Evolutionary conservation across 2,888 invertebrate genomes (phyloP), one percentile per base, ranked within the genome.

Genomic region (Onchidella celtica): DNA sequence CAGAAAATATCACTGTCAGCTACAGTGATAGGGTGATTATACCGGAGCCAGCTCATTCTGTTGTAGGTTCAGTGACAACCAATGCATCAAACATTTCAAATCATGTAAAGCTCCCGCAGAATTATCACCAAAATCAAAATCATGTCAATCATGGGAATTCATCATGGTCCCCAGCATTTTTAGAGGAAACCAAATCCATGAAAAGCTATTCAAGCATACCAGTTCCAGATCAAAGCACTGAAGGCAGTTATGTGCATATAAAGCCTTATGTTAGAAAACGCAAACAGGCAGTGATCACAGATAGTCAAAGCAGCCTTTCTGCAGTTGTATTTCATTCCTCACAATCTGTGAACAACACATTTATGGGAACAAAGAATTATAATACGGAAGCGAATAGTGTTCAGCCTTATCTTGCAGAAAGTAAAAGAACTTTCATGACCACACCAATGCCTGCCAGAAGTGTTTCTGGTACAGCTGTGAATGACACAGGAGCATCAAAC

Each of bases 211-310:
- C 47, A 47, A 17, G 17, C 9, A 47, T 47, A 17, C 47, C 6
- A 6, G 17, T 9, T 3, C 63, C 40, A 40, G 34, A 27, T n/a
- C n/a, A n/a, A n/a, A n/a, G n/a, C n/a, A n/a, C n/a, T n/a, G n/a
- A n/a, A n/a, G n/a, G n/a, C n/a, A n/a, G n/a, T n/a, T n/a, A n/a
- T n/a, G n/a, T n/a, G n/a, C n/a, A n/a, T n/a, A n/a, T n/a, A 3
- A 78, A 69, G 36, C 78, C 78, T 27, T 78, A 78, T 57, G 32
- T 78, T 14, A 57, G 69, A 55, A 69, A 78, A 27, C n/a, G 65
- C 3, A 69, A 24, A n/a, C 55, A 11, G 36, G 38, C 17, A 38
- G 6, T 47, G 2, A 1, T 17, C 14, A 57, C 55, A 6, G 55
- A 27, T 24, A 36, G 47, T n/a, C 47, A 32, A 14, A 21, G 32